phyloP scores from a whole-genome alignment of 2,888 invertebrate genomes.

The Drosophila prostipennis region DNA sequence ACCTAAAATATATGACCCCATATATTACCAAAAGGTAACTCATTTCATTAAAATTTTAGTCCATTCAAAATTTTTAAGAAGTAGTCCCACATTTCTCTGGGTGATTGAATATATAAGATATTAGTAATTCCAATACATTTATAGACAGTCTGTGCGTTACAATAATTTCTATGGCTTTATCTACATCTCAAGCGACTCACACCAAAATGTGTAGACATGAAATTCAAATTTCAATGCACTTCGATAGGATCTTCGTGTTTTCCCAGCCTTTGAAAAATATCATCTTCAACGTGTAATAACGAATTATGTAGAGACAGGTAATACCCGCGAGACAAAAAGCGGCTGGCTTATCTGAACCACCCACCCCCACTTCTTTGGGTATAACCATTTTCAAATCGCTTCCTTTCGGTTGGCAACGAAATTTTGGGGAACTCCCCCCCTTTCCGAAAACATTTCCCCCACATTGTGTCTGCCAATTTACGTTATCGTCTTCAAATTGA shows the following conservation, averaged over 20 bases:
- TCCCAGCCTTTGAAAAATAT: constrained; percentile 1
- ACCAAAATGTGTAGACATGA: not conserved
- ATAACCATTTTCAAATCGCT: constrained; percentile 44
- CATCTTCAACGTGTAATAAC: constrained; percentile 29
- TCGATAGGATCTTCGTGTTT: constrained; percentile 7
- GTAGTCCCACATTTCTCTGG: too few species aligned
- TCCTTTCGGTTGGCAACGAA: constrained; percentile 36
- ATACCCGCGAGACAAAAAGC: constrained; percentile 55
- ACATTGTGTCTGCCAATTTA: constrained; percentile 53
- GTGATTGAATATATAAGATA: too few species aligned
- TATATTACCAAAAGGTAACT: too few species aligned
- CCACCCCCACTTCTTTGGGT: constrained; percentile 1
- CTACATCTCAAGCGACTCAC: not conserved
- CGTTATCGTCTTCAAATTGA: constrained; percentile 79
- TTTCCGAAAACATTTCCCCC: not conserved
- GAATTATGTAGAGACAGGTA: constrained; percentile 43
- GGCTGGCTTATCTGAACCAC: constrained; percentile 37
- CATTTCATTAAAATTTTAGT: too few species aligned
- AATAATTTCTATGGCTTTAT: constrained; percentile 19
- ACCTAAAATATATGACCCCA: too few species aligned
- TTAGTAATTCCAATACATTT: too few species aligned
- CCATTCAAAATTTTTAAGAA: too few species aligned
- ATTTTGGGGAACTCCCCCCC: constrained; percentile 3
- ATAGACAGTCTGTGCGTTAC: not conserved
- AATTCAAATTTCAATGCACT: constrained; percentile 5